Evolutionary conservation across 1,140 invertebrate genomes (phyloP).

Genomic region (Diprion similis): DNA sequence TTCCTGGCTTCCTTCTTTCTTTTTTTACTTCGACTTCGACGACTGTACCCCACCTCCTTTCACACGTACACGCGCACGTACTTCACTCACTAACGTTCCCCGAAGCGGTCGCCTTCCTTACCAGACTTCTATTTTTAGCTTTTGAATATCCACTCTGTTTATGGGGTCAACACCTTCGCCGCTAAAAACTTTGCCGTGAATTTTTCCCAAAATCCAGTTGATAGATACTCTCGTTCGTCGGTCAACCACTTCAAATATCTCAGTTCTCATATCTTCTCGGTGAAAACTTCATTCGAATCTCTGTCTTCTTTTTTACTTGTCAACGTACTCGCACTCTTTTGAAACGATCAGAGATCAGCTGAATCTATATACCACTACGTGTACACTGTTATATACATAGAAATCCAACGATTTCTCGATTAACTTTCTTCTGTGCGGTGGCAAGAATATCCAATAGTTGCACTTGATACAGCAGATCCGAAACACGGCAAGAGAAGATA

Average conservation of each 20-base stretch:
- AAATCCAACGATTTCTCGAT: too few relatives aligned
- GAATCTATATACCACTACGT: too few relatives aligned
- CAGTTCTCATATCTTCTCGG: neutral
- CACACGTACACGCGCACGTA: neutral
- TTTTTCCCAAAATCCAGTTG: too few relatives aligned
- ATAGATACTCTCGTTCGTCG: too few relatives aligned
- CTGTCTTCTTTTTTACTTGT: neutral
- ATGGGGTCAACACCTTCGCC: constrained; percentile 42
- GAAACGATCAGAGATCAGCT: too few relatives aligned
- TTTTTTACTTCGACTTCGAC: constrained; percentile 28
- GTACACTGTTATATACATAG: too few relatives aligned
- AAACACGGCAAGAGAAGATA: too few relatives aligned
- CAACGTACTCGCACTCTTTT: too few relatives aligned
- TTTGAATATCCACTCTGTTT: constrained; percentile 34
- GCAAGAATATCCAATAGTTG: too few relatives aligned
- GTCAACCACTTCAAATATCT: too few relatives aligned
- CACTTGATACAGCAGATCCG: too few relatives aligned
- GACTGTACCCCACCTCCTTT: neutral
- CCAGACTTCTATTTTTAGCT: constrained; percentile 38
- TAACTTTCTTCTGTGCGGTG: too few relatives aligned
- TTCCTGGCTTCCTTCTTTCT: neutral
- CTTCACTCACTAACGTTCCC: neutral
- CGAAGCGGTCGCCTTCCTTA: constrained; percentile 31
- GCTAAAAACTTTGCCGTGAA: neutral
- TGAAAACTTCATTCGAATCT: neutral